Base-by-base conservation (phyloP, 2,888 invertebrate genomes). In the Scaptomyza tumidula region DNA sequence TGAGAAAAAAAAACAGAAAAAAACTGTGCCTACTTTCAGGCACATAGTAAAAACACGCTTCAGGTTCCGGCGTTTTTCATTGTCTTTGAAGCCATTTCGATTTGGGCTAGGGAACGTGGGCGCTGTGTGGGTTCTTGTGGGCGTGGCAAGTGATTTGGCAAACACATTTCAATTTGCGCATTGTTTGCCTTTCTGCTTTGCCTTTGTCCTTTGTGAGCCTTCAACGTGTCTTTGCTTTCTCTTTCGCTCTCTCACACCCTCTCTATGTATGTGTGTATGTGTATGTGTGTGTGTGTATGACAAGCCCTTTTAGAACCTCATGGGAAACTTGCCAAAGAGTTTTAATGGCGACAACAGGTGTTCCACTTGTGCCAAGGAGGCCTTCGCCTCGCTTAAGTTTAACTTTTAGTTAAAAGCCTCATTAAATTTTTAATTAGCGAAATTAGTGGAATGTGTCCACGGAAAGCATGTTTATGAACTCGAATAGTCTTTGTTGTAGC, bases 391-490 rank as follows among this genome's bases (percentile, higher is more conserved):
- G 61, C 48, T 62, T 52, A n/a, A 19, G 46, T 61, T 69, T 68
- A 77, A 75, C 79, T 79, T 82, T 77, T 86, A 80, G 83, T 61
- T 67, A 62, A 72, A 67, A 71, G 84, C 58, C 77, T 76, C 86
- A 89, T 89, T 89, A 79, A 89, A 86, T 84, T 89, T 86, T 86
- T 88, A 89, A 86, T 86, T 84, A 89, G 68, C 58, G 45, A 79
- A 89, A 88, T 85, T 88, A 75, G 62, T 41, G 67, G 71, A 72
- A 76, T 49, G 65, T 69, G 41, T 7, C 6, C 37, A 6, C 31
- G 31, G 31, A 9, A 45, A 31, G 6, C 65, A 58, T 57, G 48
- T 57, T 71, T 39, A 57, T 62, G 49, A 62, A 41, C 31, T 31
- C 37, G 46, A 19, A 45, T 41, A 44, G 63, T 31, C 13, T 53